Conservation (phyloP, 2,888 invertebrate species). For the Eubasilissa splendida region DNA sequence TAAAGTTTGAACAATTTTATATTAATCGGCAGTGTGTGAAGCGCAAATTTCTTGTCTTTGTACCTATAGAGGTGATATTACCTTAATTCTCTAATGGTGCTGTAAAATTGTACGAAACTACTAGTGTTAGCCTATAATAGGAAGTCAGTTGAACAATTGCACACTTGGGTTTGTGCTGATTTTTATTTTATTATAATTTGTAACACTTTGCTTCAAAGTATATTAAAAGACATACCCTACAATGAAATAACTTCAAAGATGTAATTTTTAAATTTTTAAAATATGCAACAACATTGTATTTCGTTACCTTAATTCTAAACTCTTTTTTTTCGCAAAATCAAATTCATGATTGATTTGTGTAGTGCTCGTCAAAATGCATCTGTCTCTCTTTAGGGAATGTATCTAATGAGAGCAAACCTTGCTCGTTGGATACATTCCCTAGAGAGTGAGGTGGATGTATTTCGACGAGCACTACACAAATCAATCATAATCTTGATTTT, state of each 20-base stretch:
- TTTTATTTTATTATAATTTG: background rate
- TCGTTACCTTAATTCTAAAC: too few relatives aligned
- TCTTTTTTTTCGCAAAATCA: too few relatives aligned
- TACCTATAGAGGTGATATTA: constrained; percentile 28
- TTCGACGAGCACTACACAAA: too few relatives aligned
- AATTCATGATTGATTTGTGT: too few relatives aligned
- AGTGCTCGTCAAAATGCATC: too few relatives aligned
- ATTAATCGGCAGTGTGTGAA: constrained; percentile 7
- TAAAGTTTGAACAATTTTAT: constrained; percentile 4
- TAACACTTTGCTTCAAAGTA: background rate
- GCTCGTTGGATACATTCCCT: too few relatives aligned
- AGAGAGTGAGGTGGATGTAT: too few relatives aligned
- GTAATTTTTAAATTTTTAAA: background rate
- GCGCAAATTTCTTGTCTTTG: constrained; percentile 10
- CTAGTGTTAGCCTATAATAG: constrained; percentile 23
- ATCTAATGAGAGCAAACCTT: too few relatives aligned
- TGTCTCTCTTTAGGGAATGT: too few relatives aligned
- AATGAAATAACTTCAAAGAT: background rate
- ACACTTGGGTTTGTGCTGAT: constrained; percentile 21
- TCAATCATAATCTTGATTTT: too few relatives aligned
- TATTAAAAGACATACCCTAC: background rate
- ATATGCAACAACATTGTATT: background rate
- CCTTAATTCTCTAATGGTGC: constrained; percentile 27
- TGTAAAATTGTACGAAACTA: constrained; percentile 21
- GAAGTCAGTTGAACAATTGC: constrained; percentile 34